Base-by-base conservation (phyloP, 2,888 invertebrate genomes). In the Drosophila phalerata region DNA sequence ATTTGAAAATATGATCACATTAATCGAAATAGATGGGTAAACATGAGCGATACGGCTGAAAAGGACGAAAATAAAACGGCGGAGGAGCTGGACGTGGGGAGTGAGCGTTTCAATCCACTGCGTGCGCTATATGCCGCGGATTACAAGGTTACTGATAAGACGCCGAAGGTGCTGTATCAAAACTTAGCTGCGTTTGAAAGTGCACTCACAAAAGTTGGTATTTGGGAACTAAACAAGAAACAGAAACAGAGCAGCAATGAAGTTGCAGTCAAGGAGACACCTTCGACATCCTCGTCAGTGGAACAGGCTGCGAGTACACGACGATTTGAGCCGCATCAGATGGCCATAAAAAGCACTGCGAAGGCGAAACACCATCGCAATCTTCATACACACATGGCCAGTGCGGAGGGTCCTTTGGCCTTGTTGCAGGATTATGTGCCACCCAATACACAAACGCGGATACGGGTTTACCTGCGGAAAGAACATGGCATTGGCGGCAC, bases 401-500 rank as follows among this genome's bases (percentile, higher is more conserved):
- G 92, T 55, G 95, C 96, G 92, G 93, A 94, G 0, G 93, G 97
- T 0, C 97, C 97, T 0, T 91, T 96, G 30, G 92, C 93, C 1
- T 91, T 94, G n/a, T 92, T 97, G 13, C 94, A 93, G 73, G 93
- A 94, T 17, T 96, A 94, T 83, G 69, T 90, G 43, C 47, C 75
- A 0, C 51, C 69, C 1, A 32, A 68, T 6, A 25, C 71, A 2
- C 48, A 19, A 37, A 47, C 56, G 1, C 79, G 81, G 3, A 69
- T 93, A 2, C 89, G 85, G 37, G 85, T 92, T 45, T 94, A 95
- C 88, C 96, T 97, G 0, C 94, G 98, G 58, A 95, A 95, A 79
- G 95, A 95, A 25, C 93, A 93, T 38, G 95, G 95, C 11, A 93
- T 98, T 25, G 94, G 98, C 61, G 98, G 98, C 3, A 94, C 94